These are phyloP conservation scores for Drosophila neotestacea DNA, from an alignment of 2,888 invertebrate genomes.

Conservation along the genomic window DNA sequence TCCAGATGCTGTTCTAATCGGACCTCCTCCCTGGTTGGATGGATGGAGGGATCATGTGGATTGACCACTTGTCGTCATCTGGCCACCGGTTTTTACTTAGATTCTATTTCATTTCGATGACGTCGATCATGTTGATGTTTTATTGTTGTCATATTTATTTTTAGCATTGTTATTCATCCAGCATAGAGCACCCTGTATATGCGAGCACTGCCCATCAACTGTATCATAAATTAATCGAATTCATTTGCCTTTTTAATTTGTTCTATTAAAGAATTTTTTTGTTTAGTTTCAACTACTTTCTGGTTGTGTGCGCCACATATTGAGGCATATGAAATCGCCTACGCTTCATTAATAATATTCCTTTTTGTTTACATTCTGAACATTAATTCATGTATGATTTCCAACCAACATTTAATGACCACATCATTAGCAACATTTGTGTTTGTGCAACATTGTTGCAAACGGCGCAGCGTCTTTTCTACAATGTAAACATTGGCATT, in stretches of 20 bases:
- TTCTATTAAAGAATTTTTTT: constrained; percentile 39
- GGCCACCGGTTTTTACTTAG: constrained; percentile 47
- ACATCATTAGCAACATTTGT: constrained; percentile 41
- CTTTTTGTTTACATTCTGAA: constrained; percentile 42
- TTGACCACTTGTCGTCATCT: constrained; percentile 60
- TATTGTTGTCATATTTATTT: constrained; percentile 71
- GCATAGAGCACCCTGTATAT: constrained; percentile 30
- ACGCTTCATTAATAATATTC: constrained; percentile 36
- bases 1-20: constrained; percentile 32
- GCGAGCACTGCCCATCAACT: constrained; percentile 29
- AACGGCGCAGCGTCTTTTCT: background rate
- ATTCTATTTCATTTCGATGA: constrained; percentile 47
- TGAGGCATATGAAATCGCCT: constrained; percentile 22
- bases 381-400: constrained; percentile 18
- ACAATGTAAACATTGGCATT: constrained; percentile 31
- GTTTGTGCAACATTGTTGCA: constrained; percentile 51
- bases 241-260: constrained; percentile 41
- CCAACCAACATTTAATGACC: background rate
- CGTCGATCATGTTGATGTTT: constrained; percentile 33
- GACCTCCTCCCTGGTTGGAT: constrained; percentile 20
- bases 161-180: constrained; percentile 49
- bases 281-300: constrained; percentile 38
- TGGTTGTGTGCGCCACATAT: constrained; percentile 17
- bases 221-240: constrained; percentile 54
- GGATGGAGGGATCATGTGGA: constrained; percentile 6